phyloP scores from a whole-genome alignment of 2,888 invertebrate genomes.

The Dasysyrphus albostriatus region DNA sequence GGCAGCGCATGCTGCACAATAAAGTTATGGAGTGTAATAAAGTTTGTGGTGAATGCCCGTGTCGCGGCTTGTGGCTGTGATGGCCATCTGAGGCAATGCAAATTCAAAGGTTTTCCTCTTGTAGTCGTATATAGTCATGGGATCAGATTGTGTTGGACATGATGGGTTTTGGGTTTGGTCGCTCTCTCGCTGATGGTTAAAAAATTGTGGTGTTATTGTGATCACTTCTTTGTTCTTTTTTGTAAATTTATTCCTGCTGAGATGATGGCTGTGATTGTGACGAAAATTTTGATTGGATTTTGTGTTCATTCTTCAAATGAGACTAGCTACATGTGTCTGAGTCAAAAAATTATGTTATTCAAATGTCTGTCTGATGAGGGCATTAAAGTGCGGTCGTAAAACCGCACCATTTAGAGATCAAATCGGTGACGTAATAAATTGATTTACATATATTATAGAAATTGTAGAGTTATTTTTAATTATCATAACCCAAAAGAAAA shows the following conservation, averaged over 20 bases:
- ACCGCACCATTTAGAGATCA: conserved; percentile 27
- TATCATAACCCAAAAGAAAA: not conserved
- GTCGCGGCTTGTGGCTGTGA: conserved; percentile 19
- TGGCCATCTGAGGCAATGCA: conserved; percentile 41
- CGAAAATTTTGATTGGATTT: conserved; percentile 73
- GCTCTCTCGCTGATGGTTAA: conserved; percentile 1
- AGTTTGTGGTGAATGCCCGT: conserved; percentile 58
- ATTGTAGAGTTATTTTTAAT: not conserved
- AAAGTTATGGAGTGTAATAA: conserved; percentile 68
- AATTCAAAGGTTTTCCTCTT: conserved; percentile 47
- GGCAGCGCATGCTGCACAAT: conserved; percentile 55
- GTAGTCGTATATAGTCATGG: not conserved
- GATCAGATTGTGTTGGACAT: conserved; percentile 52
- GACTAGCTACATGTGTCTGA: conserved; percentile 37
- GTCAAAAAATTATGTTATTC: conserved; percentile 42
- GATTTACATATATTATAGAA: not conserved
- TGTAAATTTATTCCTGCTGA: conserved; percentile 12
- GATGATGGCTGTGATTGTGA: conserved; percentile 62
- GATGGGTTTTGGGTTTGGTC: conserved; percentile 40
- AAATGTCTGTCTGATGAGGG: conserved; percentile 27
- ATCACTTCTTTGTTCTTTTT: conserved; percentile 57
- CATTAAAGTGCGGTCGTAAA: conserved; percentile 46
- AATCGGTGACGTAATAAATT: conserved; percentile 30
- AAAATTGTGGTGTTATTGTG: conserved; percentile 63
- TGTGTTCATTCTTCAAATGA: conserved; percentile 43